phyloP scores from a whole-genome alignment of 2,888 invertebrate genomes.

The Scaptomyza polygonia region DNA sequence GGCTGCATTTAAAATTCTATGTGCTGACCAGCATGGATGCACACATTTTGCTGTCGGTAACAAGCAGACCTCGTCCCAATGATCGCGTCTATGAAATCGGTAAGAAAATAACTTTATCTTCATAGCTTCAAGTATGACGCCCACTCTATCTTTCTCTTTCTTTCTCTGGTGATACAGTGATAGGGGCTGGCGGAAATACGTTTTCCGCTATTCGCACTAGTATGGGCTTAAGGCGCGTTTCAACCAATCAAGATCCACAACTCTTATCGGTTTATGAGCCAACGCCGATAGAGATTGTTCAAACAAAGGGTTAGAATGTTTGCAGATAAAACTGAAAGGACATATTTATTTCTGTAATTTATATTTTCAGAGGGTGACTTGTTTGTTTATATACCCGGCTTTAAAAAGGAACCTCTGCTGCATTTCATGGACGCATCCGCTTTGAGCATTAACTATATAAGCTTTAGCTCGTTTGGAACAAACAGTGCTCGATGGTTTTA shows the following conservation, averaged over 20 bases:
- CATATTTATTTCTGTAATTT: neutral
- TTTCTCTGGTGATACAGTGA: constrained; percentile 80
- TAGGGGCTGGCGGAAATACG: constrained; percentile 89
- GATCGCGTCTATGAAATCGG: constrained; percentile 89
- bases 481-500: constrained; percentile 89
- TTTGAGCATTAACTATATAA: constrained; percentile 87
- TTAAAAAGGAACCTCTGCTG: constrained; percentile 86
- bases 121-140: neutral
- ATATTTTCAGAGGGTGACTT: constrained; percentile 86
- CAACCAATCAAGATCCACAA: constrained; percentile 86
- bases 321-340: neutral
- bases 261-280: constrained; percentile 87
- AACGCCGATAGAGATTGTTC: constrained; percentile 88
- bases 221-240: constrained; percentile 86
- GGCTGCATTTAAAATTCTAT: constrained; percentile 87
- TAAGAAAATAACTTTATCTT: constrained; percentile 34
- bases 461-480: constrained; percentile 89
- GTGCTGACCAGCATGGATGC: constrained; percentile 89
- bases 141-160: neutral
- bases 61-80: constrained; percentile 82
- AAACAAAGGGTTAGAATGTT: constrained; percentile 84
- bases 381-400: constrained; percentile 87
- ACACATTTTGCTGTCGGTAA: constrained; percentile 88
- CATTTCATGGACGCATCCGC: constrained; percentile 87
- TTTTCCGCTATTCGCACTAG: constrained; percentile 88